Conservation (phyloP, 2,113 vertebrate species). For the Chamaea fasciata region DNA sequence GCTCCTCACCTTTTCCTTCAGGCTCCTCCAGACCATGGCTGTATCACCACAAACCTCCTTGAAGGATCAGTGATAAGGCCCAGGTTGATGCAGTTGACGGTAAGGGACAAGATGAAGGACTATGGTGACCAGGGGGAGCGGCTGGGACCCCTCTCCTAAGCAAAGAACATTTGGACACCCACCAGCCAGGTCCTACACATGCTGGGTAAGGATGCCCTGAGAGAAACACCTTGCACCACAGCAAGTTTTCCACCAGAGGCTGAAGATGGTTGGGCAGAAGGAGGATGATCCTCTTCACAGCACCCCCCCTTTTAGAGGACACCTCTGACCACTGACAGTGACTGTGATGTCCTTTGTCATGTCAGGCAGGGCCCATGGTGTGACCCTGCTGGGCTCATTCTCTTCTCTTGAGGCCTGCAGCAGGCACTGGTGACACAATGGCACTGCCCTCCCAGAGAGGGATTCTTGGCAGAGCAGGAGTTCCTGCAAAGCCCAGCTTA, state of each 20-base stretch:
- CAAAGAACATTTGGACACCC: fast-evolving
- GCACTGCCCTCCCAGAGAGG: not conserved
- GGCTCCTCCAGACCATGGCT: not conserved
- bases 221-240: not conserved
- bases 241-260: not conserved
- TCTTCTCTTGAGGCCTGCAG: no score
- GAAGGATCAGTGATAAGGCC: not conserved
- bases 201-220: not conserved
- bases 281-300: not conserved
- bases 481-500: not conserved
- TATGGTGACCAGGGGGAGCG: not conserved
- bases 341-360: not conserved
- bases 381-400: not conserved
- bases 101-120: not conserved
- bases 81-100: not conserved
- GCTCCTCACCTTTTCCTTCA: not conserved
- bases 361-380: not conserved
- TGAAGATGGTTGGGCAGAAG: not conserved
- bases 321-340: not conserved
- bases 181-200: not conserved
- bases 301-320: not conserved
- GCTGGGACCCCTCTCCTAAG: not conserved
- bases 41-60: not conserved
- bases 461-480: fast-evolving
- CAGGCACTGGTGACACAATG: not conserved